Evolutionary conservation across 2,888 invertebrate genomes (phyloP).

Genomic region (Eurytoma adleriae): DNA sequence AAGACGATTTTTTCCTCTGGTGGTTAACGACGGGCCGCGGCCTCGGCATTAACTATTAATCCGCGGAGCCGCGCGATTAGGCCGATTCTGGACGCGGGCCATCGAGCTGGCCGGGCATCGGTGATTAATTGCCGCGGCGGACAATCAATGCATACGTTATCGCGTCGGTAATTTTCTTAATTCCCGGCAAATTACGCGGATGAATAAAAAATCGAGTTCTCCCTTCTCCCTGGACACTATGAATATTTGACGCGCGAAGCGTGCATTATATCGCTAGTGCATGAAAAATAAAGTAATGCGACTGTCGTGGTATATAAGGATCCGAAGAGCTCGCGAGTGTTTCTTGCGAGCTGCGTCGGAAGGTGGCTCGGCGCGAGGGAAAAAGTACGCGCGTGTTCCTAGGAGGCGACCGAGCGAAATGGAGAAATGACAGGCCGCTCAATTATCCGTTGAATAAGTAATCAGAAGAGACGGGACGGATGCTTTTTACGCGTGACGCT

Average conservation of each 20-base stretch:
- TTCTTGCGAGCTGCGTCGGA: too few relatives aligned
- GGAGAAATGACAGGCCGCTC: slow-evolving; percentile 39
- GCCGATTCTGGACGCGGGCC: not conserved
- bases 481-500: slow-evolving; percentile 28
- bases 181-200: too few relatives aligned
- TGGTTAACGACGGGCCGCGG: not conserved
- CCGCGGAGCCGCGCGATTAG: slow-evolving; percentile 10
- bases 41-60: slow-evolving; percentile 20
- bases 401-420: not conserved
- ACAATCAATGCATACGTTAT: slow-evolving; percentile 4
- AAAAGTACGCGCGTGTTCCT: not conserved
- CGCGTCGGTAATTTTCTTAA: not conserved
- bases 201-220: too few relatives aligned
- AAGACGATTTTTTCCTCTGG: not conserved
- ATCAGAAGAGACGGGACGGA: slow-evolving; percentile 40
- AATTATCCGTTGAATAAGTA: slow-evolving; percentile 55
- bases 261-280: too few relatives aligned
- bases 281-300: too few relatives aligned
- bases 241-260: too few relatives aligned
- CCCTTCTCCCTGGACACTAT: too few relatives aligned
- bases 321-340: too few relatives aligned
- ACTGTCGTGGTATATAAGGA: too few relatives aligned
- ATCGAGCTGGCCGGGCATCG: not conserved
- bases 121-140: slow-evolving; percentile 7
- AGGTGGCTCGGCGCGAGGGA: not conserved